Conservation (phyloP, 2,113 vertebrate species). For the Neogobius melanostomus region DNA sequence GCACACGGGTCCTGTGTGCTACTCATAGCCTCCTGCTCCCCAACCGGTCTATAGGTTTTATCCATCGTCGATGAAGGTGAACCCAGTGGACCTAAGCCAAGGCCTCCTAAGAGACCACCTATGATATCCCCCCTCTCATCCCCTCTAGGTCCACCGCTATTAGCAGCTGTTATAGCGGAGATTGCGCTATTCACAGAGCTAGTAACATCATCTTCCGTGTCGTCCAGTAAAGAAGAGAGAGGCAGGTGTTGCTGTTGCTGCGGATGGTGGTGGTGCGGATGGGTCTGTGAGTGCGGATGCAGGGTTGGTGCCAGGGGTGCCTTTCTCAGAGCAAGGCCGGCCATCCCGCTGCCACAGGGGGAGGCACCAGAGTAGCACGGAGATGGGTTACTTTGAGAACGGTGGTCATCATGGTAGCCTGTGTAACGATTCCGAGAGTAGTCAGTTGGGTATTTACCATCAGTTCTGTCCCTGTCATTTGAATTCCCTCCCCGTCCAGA, state of each 20-base stretch:
- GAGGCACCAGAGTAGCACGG: conserved; percentile 79
- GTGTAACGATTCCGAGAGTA: conserved; percentile 82
- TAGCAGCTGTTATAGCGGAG: conserved; percentile 80
- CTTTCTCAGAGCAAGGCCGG: conserved; percentile 79
- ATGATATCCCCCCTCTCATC: conserved; percentile 81
- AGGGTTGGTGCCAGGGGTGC: conserved; percentile 81
- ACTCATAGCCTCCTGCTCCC: conserved; percentile 70
- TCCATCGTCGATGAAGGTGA: conserved; percentile 77
- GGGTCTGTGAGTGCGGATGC: conserved; percentile 81
- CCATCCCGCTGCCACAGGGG: conserved; percentile 80
- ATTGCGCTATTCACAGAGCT: conserved; percentile 82
- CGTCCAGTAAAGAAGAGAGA: conserved; percentile 81
- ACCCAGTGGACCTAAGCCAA: conserved; percentile 77
- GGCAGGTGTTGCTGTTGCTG: conserved; percentile 80
- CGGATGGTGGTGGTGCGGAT: conserved; percentile 79
- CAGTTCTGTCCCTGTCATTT: conserved; percentile 76
- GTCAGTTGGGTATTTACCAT: conserved; percentile 78
- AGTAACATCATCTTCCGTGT: conserved; percentile 83
- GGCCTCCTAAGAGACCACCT: conserved; percentile 79
- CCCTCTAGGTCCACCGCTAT: conserved; percentile 73
- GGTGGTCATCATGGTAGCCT: conserved; percentile 82
- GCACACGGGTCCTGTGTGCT: conserved; percentile 68
- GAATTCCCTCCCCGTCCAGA: conserved; percentile 75
- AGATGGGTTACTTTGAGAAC: conserved; percentile 80
- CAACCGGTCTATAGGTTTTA: conserved; percentile 73